These are phyloP conservation scores for Trematocara nigrifrons DNA, from an alignment of 2,113 vertebrate species.

Conservation along the genomic window DNA sequence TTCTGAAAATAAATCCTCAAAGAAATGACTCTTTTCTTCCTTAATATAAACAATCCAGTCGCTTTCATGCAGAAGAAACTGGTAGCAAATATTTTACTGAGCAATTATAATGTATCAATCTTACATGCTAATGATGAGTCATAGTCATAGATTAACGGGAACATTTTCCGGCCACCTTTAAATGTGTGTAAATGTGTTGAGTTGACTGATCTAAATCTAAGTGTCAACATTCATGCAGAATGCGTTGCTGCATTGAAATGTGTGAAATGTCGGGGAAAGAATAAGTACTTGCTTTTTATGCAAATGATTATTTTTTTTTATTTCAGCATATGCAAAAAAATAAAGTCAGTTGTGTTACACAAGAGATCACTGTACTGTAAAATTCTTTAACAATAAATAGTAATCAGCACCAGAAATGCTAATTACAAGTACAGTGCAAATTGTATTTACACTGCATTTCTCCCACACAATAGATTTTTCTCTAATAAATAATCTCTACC, in stretches of 20 bases:
- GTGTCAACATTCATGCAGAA: background rate
- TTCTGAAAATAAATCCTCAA: constrained; percentile 40
- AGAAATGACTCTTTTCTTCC: background rate
- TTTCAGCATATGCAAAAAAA: background rate
- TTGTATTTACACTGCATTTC: background rate
- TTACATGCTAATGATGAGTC: background rate
- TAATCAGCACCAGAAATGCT: background rate
- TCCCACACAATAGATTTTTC: background rate
- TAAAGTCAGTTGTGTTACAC: background rate
- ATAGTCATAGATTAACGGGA: background rate
- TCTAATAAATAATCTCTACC: constrained; percentile 33
- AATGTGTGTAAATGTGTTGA: background rate
- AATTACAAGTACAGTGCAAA: background rate
- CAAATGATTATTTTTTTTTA: background rate
- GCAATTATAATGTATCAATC: background rate
- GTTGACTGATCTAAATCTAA: background rate
- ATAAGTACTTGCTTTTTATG: background rate
- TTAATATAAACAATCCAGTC: background rate
- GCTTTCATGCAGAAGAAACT: background rate
- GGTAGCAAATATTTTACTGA: background rate
- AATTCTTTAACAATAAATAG: background rate
- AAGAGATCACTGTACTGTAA: background rate
- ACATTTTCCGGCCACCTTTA: background rate
- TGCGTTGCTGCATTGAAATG: background rate
- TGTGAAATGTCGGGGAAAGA: background rate